Evolutionary conservation across 64 coral and sea anemone genomes (phyloP).

Genomic region (Stylophora pistillata): DNA sequence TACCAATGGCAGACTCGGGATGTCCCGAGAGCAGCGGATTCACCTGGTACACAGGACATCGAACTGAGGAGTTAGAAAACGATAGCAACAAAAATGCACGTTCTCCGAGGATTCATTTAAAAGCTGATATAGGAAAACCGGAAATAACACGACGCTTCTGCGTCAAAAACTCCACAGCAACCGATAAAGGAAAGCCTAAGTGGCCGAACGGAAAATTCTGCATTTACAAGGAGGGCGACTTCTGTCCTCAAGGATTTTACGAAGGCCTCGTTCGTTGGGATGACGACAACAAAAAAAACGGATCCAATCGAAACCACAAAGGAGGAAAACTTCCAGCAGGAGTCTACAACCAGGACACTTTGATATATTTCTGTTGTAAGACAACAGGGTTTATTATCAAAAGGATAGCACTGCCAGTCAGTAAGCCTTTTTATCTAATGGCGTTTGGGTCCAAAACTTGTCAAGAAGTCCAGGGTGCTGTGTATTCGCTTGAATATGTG

Average conservation of each 20-base stretch:
- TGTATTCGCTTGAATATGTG: conserved; percentile 28
- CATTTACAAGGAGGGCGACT: conserved; percentile 55
- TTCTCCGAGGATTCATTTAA: conserved; percentile 25
- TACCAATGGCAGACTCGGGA: conserved; percentile 67
- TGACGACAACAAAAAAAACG: conserved; percentile 39
- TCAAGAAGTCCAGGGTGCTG: conserved; percentile 51
- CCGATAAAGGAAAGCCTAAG: conserved; percentile 1
- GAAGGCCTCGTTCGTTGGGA: conserved; percentile 55
- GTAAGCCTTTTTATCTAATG: conserved; percentile 50
- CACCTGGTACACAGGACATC: conserved; percentile 49
- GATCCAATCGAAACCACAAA: conserved; percentile 29
- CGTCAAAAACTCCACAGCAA: conserved; percentile 26
- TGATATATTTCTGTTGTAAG: conserved; percentile 61
- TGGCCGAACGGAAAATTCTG: conserved; percentile 70
- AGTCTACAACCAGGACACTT: conserved; percentile 43
- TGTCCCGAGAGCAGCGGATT: conserved; percentile 41
- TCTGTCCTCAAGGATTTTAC: conserved; percentile 38
- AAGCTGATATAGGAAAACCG: conserved; percentile 15
- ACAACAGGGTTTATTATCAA: conserved; percentile 29
- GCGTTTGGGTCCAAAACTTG: conserved; percentile 26
- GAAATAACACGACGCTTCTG: conserved; percentile 47
- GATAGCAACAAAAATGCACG: neutral
- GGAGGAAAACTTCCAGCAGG: conserved; percentile 43
- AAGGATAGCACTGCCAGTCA: conserved; percentile 37
- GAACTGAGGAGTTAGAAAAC: conserved; percentile 54